These are phyloP conservation scores for Paraplagusia blochii DNA, from an alignment of 2,113 vertebrate genomes.

Conservation along the genomic window DNA sequence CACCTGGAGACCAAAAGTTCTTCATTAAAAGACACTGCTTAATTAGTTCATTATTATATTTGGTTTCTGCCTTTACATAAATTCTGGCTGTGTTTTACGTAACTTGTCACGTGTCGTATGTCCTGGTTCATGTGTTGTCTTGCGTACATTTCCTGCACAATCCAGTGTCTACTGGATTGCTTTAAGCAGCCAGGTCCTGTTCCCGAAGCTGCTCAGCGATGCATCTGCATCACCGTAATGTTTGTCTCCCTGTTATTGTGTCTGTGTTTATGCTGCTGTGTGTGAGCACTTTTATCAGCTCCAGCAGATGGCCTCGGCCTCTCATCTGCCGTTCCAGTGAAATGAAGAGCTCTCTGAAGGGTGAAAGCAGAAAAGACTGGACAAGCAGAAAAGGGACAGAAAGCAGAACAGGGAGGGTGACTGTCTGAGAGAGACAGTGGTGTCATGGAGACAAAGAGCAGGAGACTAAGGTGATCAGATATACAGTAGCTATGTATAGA, in stretches of 20 bases:
- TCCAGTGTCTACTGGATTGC: constrained; percentile 9
- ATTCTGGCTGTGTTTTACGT: constrained; percentile 26
- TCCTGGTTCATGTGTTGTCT: constrained; percentile 9
- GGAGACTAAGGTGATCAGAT: constrained; percentile 27
- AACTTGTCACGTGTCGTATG: constrained; percentile 1
- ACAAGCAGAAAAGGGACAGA: constrained; percentile 31
- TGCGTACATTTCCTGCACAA: not conserved
- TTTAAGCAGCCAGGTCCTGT: not conserved
- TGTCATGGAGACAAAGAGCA: not conserved
- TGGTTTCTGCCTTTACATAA: too few species aligned
- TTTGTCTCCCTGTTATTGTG: constrained; percentile 34
- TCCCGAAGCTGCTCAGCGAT: constrained; percentile 33
- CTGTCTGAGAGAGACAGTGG: not conserved
- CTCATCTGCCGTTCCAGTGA: constrained; percentile 63
- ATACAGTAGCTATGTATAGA: not conserved
- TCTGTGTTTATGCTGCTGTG: constrained; percentile 27
- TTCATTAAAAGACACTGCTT: too few species aligned
- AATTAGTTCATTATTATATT: too few species aligned
- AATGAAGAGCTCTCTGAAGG: constrained; percentile 64
- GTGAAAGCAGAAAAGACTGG: constrained; percentile 50
- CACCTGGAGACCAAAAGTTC: too few species aligned
- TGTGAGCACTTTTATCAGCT: constrained; percentile 60
- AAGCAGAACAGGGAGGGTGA: not conserved
- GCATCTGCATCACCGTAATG: constrained; percentile 37
- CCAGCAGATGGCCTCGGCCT: constrained; percentile 63